Evolutionary conservation across 2,888 invertebrate genomes (phyloP).

Genomic region (Oscheius sp.): DNA sequence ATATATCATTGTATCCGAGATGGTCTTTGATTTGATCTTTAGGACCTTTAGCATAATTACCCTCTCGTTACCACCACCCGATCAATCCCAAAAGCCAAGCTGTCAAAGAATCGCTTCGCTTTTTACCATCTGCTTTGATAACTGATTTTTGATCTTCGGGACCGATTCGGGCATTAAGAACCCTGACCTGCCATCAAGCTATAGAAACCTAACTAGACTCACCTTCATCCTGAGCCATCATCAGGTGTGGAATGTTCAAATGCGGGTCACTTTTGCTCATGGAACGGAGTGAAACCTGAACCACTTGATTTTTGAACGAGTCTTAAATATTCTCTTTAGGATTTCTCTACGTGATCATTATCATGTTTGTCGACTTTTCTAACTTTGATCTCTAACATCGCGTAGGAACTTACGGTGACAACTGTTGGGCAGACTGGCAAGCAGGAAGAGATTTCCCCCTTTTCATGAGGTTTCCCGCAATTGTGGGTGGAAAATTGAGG

Average conservation of each 20-base stretch:
- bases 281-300: slow-evolving; percentile 47
- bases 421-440: no score
- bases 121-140: not conserved
- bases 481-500: no score
- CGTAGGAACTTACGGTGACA: no score
- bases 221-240: slow-evolving; percentile 56
- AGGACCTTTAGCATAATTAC: not conserved
- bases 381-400: not conserved
- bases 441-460: no score
- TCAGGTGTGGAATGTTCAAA: slow-evolving; percentile 54
- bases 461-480: no score
- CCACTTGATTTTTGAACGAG: not conserved
- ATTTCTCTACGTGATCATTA: not conserved
- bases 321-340: not conserved
- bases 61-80: no score
- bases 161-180: not conserved
- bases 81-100: not conserved
- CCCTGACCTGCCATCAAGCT: not conserved
- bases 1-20: slow-evolving; percentile 6
- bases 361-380: not conserved
- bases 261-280: slow-evolving; percentile 57
- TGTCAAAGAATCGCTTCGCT: slow-evolving; percentile 1
- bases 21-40: slow-evolving; percentile 15
- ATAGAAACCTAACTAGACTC: slow-evolving; percentile 13
- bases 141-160: slow-evolving; percentile 4